Percentiles rank a stretch among this genome's conserved stretches.
phyloP scores from a whole-genome alignment of 2,113 vertebrate genomes.

The Lathamus discolor region DNA sequence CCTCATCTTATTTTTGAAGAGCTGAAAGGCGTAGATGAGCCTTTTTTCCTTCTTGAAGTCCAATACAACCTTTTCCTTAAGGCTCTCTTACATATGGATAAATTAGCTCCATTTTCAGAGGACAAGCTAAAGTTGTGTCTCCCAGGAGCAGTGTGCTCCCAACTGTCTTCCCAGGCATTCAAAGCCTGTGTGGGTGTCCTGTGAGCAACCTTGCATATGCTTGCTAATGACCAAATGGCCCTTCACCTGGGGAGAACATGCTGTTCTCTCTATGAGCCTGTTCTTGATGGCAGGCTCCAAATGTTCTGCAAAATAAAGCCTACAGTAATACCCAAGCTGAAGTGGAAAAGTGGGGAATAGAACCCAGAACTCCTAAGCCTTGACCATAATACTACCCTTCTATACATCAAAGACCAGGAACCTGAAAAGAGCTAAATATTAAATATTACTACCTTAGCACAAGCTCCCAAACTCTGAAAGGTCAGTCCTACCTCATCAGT shows the following conservation, averaged over 20 bases:
- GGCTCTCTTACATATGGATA: neutral
- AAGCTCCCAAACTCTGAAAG: neutral
- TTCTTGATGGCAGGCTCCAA: neutral
- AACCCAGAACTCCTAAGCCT: neutral
- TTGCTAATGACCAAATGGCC: neutral
- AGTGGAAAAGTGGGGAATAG: neutral
- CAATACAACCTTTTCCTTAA: neutral
- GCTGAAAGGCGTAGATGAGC: neutral
- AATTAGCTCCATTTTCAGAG: neutral
- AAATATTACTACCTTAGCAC: neutral
- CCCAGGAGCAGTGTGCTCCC: neutral
- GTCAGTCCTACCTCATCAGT: neutral
- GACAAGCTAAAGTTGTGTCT: neutral
- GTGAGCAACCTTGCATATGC: neutral
- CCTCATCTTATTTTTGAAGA: neutral
- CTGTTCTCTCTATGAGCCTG: neutral
- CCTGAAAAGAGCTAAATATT: neutral
- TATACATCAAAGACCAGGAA: neutral
- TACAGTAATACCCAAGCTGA: neutral
- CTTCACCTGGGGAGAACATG: neutral
- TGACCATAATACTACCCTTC: neutral
- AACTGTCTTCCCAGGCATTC: neutral
- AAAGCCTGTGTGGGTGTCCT: neutral
- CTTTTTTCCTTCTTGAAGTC: neutral
- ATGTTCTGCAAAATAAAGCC: neutral